Evolutionary conservation across 2,113 vertebrate species (phyloP).

Genomic region (Mystacornis crossleyi): DNA sequence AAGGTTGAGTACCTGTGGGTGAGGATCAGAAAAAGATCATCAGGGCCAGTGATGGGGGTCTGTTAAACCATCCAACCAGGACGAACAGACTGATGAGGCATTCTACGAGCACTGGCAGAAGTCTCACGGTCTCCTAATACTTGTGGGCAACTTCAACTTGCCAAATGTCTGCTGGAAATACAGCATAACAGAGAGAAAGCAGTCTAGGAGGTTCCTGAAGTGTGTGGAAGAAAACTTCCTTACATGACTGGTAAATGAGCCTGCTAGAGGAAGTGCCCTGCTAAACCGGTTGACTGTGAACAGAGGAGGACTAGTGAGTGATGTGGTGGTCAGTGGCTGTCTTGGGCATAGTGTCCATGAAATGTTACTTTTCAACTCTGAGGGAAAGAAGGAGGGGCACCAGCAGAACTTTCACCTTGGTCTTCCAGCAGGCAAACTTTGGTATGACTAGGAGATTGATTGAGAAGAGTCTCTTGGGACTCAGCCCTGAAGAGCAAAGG

Average conservation of each 20-base stretch:
- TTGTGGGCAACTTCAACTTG: background rate
- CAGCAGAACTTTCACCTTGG: background rate
- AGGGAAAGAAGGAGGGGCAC: background rate
- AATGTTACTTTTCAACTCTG: background rate
- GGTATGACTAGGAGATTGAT: background rate
- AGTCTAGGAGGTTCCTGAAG: background rate
- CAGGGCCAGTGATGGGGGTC: background rate
- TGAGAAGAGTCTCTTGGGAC: background rate
- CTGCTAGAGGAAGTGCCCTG: background rate
- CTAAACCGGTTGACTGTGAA: background rate
- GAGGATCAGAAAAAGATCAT: background rate
- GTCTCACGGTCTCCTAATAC: background rate
- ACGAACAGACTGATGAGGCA: background rate
- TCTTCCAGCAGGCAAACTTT: background rate
- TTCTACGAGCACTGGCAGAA: background rate
- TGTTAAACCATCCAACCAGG: background rate
- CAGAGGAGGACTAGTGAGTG: background rate
- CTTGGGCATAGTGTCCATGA: background rate
- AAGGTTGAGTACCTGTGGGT: background rate
- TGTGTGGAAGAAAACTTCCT: background rate
- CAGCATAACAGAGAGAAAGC: background rate
- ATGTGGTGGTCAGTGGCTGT: background rate
- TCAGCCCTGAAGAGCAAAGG: background rate
- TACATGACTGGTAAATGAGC: background rate
- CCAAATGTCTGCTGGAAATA: background rate